Conservation (phyloP, 2,797 vertebrate species). For the Euphonia xanthogaster region DNA sequence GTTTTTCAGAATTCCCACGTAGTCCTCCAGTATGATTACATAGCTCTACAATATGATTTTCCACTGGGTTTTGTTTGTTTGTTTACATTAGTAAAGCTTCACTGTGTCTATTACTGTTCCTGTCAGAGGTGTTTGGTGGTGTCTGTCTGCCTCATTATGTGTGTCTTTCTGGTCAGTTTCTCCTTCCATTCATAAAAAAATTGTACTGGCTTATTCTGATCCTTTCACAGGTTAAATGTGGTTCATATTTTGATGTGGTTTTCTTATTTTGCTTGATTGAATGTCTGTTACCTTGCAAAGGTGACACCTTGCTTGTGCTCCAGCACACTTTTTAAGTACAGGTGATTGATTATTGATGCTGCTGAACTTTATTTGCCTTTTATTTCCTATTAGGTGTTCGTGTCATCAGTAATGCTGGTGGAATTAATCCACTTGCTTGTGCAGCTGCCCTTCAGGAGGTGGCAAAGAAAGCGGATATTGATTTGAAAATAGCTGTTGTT, state of each 20-base stretch:
- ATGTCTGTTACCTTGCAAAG: background rate
- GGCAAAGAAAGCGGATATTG: conserved; percentile 79
- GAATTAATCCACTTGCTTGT: conserved; percentile 84
- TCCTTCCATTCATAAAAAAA: background rate
- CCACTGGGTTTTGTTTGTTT: background rate
- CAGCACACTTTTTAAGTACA: background rate
- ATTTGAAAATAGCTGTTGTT: conserved; percentile 87
- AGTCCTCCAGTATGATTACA: background rate
- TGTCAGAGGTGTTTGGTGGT: background rate
- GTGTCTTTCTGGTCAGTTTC: background rate
- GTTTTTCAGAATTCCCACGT: background rate
- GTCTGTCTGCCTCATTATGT: background rate
- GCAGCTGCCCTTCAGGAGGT: conserved; percentile 81
- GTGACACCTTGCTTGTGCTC: background rate
- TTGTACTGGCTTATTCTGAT: background rate
- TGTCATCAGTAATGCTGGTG: conserved; percentile 86
- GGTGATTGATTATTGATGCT: background rate
- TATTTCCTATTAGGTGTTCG: conserved; percentile 78
- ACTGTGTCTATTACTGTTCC: background rate
- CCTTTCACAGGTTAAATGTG: background rate
- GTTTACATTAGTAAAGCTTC: background rate
- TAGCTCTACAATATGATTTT: background rate
- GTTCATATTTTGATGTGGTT: background rate
- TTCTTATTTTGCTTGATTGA: background rate
- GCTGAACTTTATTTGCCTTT: background rate